Conservation (phyloP, 2,797 vertebrate species). For the Alosa sapidissima region DNA sequence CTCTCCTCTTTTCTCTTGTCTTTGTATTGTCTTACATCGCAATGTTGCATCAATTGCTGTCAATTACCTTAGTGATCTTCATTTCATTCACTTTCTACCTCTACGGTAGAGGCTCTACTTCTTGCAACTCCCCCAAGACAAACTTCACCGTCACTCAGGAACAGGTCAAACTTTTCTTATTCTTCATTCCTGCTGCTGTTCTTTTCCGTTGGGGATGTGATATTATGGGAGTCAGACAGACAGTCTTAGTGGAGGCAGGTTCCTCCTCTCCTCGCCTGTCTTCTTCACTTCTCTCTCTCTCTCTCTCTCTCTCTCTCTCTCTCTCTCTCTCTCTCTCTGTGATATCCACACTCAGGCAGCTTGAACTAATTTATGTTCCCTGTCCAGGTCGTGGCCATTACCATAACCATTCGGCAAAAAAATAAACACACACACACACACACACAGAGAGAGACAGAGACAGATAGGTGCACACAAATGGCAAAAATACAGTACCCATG, state of each 20-base stretch:
- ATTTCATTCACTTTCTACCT: background rate
- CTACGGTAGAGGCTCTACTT: background rate
- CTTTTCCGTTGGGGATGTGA: background rate
- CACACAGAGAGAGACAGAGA: conserved; percentile 33
- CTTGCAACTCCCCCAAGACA: no score
- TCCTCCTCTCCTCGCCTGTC: background rate
- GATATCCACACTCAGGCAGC: background rate
- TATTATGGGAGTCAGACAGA: background rate
- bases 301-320: background rate
- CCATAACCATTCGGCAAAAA: conserved; percentile 22
- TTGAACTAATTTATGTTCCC: conserved; percentile 64
- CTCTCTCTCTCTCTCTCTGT: conserved; percentile 1
- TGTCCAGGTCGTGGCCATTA: conserved; percentile 57
- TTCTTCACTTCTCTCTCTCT: background rate
- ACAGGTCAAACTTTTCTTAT: no score
- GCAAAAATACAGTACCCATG: background rate
- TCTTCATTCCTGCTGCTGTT: background rate
- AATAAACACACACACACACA: conserved; percentile 25
- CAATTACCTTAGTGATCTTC: background rate
- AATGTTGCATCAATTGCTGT: background rate
- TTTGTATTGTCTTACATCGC: background rate
- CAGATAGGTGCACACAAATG: background rate
- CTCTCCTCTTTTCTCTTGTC: background rate
- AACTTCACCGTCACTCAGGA: no score
- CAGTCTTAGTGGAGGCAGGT: background rate